Evolutionary conservation across 2,113 vertebrate genomes (phyloP).

Genomic region (Canis aureus): DNA sequence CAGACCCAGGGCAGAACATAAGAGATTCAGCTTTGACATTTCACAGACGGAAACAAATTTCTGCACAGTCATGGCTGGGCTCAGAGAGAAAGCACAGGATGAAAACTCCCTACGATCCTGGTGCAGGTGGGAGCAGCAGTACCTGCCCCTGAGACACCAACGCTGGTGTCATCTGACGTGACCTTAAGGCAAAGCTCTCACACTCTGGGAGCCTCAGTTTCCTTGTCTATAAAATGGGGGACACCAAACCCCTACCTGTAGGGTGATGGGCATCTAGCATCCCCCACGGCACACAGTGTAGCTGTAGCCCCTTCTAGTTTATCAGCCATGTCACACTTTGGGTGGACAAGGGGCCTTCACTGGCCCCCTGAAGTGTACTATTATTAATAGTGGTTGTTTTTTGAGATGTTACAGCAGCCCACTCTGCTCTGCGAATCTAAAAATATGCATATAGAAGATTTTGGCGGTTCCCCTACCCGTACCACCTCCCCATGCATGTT

Average conservation of each 20-base stretch:
- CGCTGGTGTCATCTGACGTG: rapidly evolving
- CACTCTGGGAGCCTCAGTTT: neutral
- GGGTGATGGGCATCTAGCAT: neutral
- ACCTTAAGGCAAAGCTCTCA: neutral
- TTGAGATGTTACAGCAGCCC: neutral
- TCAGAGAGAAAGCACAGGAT: neutral
- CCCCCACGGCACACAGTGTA: neutral
- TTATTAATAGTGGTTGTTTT: neutral
- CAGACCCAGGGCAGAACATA: neutral
- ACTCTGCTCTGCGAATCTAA: neutral
- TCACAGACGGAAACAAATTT: constrained; percentile 39
- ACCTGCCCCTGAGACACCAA: neutral
- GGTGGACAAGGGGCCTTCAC: no score
- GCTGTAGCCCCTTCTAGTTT: neutral
- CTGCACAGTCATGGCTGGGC: neutral
- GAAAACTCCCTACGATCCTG: neutral
- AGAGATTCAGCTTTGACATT: constrained; percentile 51
- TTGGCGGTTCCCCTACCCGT: rapidly evolving
- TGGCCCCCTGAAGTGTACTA: no score
- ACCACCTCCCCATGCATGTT: rapidly evolving
- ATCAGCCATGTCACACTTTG: neutral
- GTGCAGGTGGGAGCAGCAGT: rapidly evolving
- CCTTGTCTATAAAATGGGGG: neutral
- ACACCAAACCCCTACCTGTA: neutral
- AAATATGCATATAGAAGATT: neutral